Evolutionary conservation across 2,888 invertebrate species (phyloP).

Genomic region (Abrostola triplasia): DNA sequence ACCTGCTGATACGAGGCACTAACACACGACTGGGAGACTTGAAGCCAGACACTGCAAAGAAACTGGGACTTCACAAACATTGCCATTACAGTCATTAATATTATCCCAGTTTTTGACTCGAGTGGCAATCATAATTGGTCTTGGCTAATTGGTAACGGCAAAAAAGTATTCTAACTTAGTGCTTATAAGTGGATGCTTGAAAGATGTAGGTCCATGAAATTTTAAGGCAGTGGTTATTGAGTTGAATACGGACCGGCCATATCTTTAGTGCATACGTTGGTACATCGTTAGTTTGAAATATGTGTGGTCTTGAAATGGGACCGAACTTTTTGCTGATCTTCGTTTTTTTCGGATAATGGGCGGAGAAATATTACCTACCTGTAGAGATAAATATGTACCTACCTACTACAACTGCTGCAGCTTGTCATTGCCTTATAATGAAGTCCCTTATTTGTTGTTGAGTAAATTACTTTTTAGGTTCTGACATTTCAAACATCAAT

Average conservation of each 20-base stretch:
- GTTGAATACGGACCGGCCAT: conserved; percentile 1
- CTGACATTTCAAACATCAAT: too few species aligned
- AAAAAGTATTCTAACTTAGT: conserved; percentile 30
- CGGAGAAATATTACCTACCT: background rate
- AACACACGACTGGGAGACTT: conserved; percentile 9
- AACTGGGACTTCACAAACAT: conserved; percentile 5
- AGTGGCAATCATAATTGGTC: conserved; percentile 38
- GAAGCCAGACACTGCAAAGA: conserved; percentile 10
- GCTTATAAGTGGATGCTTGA: conserved; percentile 30
- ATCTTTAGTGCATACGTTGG: conserved; percentile 2
- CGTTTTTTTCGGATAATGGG: background rate
- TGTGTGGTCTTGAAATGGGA: background rate
- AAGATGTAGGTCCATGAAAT: conserved; percentile 8
- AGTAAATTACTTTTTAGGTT: too few species aligned
- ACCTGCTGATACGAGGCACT: conserved; percentile 13
- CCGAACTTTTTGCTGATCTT: background rate
- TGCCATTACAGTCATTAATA: conserved; percentile 26
- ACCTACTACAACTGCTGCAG: too few species aligned
- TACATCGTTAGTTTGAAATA: conserved; percentile 4
- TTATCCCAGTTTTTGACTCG: conserved; percentile 32
- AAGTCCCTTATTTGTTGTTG: too few species aligned
- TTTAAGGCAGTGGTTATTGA: too few species aligned
- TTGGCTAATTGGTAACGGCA: conserved; percentile 28
- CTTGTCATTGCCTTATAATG: too few species aligned
- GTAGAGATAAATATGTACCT: background rate